Evolutionary conservation across 1,140 invertebrate genomes (phyloP).

Genomic region (Drosophila santomea): DNA sequence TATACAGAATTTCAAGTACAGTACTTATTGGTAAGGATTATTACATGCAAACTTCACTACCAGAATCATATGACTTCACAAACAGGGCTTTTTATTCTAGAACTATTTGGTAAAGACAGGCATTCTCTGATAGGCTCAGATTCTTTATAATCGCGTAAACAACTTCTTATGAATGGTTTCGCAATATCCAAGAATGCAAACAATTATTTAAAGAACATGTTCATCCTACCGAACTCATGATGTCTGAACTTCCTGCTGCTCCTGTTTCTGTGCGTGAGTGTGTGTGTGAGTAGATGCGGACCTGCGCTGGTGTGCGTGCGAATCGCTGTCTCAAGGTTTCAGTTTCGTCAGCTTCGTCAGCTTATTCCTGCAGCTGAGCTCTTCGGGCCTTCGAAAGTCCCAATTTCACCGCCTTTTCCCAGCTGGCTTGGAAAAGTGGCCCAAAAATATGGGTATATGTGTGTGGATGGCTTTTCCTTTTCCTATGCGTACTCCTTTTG

Average conservation of each 20-base stretch:
- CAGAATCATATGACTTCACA: no score
- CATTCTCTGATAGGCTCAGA: no score
- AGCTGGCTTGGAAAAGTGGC: slow-evolving; percentile 20
- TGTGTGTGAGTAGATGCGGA: neutral
- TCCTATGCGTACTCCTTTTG: neutral
- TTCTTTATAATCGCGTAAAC: no score
- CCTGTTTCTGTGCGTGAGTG: slow-evolving; percentile 10
- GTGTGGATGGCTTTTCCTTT: slow-evolving; percentile 10
- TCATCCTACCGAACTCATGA: slow-evolving; percentile 77
- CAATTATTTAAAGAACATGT: slow-evolving; percentile 28
- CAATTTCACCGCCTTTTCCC: slow-evolving; percentile 52
- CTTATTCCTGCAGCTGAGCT: slow-evolving; percentile 35
- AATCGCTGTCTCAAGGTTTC: slow-evolving; percentile 23
- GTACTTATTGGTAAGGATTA: neutral
- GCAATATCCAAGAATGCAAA: neutral
- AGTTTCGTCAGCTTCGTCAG: slow-evolving; percentile 34
- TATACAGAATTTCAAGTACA: neutral
- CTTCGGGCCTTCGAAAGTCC: slow-evolving; percentile 38
- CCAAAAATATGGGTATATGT: neutral
- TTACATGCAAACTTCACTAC: no score
- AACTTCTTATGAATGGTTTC: neutral
- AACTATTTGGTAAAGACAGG: no score
- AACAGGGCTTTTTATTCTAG: no score
- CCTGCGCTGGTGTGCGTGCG: slow-evolving; percentile 3
- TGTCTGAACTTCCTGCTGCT: slow-evolving; percentile 26